Evolutionary conservation across 1,140 invertebrate genomes (phyloP), one percentile per base, ranked within the genome.

Genomic region (Latrodectus geometricus): DNA sequence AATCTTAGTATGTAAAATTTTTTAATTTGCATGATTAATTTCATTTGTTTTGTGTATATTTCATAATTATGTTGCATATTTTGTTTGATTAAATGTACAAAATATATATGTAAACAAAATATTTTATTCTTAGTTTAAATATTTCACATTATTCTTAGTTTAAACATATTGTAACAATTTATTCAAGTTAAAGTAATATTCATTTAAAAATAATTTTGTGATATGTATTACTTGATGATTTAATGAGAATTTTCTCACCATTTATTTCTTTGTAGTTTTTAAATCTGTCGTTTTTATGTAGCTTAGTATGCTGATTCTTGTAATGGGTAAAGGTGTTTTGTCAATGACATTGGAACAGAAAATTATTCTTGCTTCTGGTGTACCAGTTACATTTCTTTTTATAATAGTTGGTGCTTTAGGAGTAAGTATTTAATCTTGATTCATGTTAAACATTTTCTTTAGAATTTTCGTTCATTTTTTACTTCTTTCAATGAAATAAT

Each of bases 271-370:
- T 61, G 17, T 61, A 61, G 17, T 61, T 61, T 61, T 61, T 61
- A 14, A 61, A 14, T 61, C 2, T 61, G 8, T 70, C 11, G 61
- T 49, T 8, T 83, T 52, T 12, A 17, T 87, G 12, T 52, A 87
- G 86, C 70, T 81, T 7, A 87, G 86, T 50, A 87, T 87, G 86
- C 11, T 87, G 12, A 56, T 87, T 56, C 20, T 87, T 48, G 86
- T 87, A 9, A 82, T 87, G 79, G 86, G 61, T 15, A 82, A 69
- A 76, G 86, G 79, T 21, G 79, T 76, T 49, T 0, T 74, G 12
- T 23, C 11, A 8, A 75, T 82, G 65, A 0, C 48, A 8, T 49
- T 82, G 9, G 56, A 15, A 52, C 68, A 87, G 12, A 76, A 76
- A 69, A 9, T 87, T 35, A 87, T 87, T 21, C 69, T 87, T 20